Percentiles rank a stretch among this genome's conserved stretches.
These are phyloP conservation scores for Aphis gossypii DNA, from an alignment of 1,140 invertebrate genomes.

Conservation along the genomic window DNA sequence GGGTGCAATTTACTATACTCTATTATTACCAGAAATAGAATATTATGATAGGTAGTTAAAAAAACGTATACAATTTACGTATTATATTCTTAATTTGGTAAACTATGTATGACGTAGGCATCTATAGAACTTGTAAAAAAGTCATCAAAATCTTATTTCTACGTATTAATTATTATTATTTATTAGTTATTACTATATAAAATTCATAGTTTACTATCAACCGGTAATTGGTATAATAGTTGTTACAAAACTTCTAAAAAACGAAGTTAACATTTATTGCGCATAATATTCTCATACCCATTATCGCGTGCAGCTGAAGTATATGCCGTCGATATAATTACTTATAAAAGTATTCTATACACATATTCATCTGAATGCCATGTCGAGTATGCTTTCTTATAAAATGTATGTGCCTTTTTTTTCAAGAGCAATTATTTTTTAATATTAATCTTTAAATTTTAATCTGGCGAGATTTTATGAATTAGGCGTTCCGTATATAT, in stretches of 20 bases:
- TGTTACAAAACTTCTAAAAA: background rate
- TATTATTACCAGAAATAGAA: too few relatives aligned
- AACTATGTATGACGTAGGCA: background rate
- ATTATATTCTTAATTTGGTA: background rate
- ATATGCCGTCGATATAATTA: background rate
- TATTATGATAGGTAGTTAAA: too few relatives aligned
- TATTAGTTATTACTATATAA: background rate
- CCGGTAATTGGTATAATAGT: too few relatives aligned
- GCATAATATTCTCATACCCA: background rate
- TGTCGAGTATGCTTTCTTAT: background rate
- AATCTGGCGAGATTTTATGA: background rate
- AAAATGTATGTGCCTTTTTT: background rate
- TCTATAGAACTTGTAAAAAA: background rate
- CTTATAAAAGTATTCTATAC: background rate
- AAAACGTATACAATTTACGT: too few relatives aligned
- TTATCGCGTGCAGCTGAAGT: background rate
- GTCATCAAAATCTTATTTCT: background rate
- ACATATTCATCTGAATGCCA: background rate
- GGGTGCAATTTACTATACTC: too few relatives aligned
- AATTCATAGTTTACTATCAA: background rate
- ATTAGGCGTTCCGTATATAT: background rate
- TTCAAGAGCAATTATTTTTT: background rate
- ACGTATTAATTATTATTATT: background rate
- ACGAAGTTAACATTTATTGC: background rate
- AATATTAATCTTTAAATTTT: background rate